Percentiles rank a stretch among this genome's conserved stretches.
Evolutionary conservation across 2,888 invertebrate species (phyloP).

Genomic region (Cyaniris semiargus): DNA sequence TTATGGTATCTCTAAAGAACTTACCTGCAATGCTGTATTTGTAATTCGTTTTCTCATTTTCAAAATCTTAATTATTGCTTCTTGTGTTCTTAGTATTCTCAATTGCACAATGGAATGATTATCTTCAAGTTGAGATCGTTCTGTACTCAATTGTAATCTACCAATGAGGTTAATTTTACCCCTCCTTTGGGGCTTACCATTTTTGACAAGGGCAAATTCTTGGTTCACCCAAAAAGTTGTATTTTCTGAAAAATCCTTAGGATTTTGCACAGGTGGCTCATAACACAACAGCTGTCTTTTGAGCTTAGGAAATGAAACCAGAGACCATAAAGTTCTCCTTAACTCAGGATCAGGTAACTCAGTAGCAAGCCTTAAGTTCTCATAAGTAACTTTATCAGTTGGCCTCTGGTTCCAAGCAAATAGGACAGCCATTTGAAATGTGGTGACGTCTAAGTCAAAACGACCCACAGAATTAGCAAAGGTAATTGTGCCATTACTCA

Average conservation of each 20-base stretch:
- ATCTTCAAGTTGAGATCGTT: conserved; percentile 97
- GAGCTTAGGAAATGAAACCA: conserved; percentile 97
- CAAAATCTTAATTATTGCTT: conserved; percentile 99
- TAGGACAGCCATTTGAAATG: conserved; percentile 99
- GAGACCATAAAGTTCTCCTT: conserved; percentile 95
- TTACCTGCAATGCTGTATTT: conserved; percentile 94
- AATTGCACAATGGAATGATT: conserved; percentile 99
- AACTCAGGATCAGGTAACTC: conserved; percentile 98
- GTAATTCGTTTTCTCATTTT: conserved; percentile 98
- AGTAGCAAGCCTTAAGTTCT: conserved; percentile 96
- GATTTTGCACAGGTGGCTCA: conserved; percentile 88
- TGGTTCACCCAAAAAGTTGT: conserved; percentile 98
- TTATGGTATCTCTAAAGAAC: neutral
- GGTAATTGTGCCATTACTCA: conserved; percentile 99
- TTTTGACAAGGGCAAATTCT: conserved; percentile 96
- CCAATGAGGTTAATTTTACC: conserved; percentile 99
- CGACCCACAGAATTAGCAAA: conserved; percentile 95
- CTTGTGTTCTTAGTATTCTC: conserved; percentile 94
- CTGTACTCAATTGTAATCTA: conserved; percentile 95
- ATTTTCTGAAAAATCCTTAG: conserved; percentile 96
- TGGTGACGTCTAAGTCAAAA: conserved; percentile 98
- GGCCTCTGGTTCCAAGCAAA: conserved; percentile 99
- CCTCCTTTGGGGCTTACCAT: conserved; percentile 95
- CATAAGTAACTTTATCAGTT: conserved; percentile 95
- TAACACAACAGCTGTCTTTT: conserved; percentile 94